Conservation (phyloP, 1,140 invertebrate species). For the Drosophila pectinifera region DNA sequence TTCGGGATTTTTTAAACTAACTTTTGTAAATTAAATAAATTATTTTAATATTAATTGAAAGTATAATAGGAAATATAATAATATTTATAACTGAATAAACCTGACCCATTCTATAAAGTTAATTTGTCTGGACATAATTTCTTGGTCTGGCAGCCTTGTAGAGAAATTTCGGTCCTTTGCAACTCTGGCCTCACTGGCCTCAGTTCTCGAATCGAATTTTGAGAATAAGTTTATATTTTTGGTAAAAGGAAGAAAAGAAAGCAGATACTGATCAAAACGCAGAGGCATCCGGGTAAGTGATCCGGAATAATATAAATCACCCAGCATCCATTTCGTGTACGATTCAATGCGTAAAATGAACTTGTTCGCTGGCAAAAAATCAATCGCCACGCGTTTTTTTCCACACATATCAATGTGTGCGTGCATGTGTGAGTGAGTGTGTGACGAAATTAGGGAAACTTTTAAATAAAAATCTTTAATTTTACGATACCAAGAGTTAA, state of each 20-base stretch:
- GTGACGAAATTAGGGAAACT: constrained; percentile 58
- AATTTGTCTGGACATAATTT: too few species aligned
- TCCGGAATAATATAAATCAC: constrained; percentile 5
- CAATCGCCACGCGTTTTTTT: constrained; percentile 74
- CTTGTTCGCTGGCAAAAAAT: constrained; percentile 41
- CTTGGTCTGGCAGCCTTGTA: too few species aligned
- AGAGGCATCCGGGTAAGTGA: constrained; percentile 81
- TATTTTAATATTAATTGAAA: too few species aligned
- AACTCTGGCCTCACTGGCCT: constrained; percentile 8
- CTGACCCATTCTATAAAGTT: too few species aligned
- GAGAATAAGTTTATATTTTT: constrained; percentile 69
- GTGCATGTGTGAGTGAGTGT: constrained; percentile 27
- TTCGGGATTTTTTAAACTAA: neutral
- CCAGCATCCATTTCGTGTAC: constrained; percentile 13
- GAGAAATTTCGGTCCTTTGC: neutral
- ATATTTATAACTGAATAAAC: too few species aligned
- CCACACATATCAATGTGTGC: constrained; percentile 21
- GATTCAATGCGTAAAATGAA: constrained; percentile 52
- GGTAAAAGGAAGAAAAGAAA: constrained; percentile 50
- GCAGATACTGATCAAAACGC: constrained; percentile 74
- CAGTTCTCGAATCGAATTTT: constrained; percentile 36
- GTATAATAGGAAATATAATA: too few species aligned
- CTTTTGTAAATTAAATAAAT: too few species aligned
- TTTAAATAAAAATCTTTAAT: neutral
- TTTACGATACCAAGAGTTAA: neutral